phyloP scores from a whole-genome alignment of 1,140 invertebrate species.

The Neodiprion lecontei region DNA sequence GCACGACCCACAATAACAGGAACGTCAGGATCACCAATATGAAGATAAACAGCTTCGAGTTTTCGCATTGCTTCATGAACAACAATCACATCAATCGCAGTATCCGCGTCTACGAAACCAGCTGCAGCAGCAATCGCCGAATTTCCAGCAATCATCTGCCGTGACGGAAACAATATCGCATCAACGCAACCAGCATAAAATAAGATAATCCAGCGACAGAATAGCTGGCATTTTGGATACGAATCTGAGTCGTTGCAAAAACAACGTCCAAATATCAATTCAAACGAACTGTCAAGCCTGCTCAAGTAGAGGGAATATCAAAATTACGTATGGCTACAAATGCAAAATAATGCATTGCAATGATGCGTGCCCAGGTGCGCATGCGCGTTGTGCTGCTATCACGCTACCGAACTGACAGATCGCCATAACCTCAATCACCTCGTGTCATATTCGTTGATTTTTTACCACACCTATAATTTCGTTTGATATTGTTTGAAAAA shows the following conservation, averaged over 20 bases:
- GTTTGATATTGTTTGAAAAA: too few species aligned
- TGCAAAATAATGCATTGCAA: conserved; percentile 47
- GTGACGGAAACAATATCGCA: too few species aligned
- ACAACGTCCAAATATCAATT: too few species aligned
- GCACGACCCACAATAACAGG: neutral
- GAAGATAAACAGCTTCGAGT: conserved; percentile 12
- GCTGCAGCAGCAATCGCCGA: neutral
- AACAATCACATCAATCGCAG: conserved; percentile 10
- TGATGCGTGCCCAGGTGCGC: conserved; percentile 9
- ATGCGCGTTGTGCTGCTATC: too few species aligned
- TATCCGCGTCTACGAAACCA: neutral
- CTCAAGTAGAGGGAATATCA: conserved; percentile 41
- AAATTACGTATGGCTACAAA: conserved; percentile 34
- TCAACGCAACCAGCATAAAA: neutral
- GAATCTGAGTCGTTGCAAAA: too few species aligned
- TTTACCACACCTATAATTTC: too few species aligned
- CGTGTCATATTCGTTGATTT: too few species aligned
- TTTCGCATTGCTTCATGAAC: neutral
- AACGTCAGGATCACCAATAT: neutral
- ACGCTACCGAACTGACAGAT: too few species aligned
- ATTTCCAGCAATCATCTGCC: neutral
- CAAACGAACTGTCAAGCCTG: conserved; percentile 37
- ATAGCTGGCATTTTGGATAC: too few species aligned
- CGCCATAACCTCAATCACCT: too few species aligned
- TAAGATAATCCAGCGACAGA: neutral